Percentiles rank a stretch among this genome's conserved stretches.
These are phyloP conservation scores for Pelagia noctiluca DNA, from an alignment of 30 jellyfish, hydroid and myxozoan species.

Conservation along the genomic window DNA sequence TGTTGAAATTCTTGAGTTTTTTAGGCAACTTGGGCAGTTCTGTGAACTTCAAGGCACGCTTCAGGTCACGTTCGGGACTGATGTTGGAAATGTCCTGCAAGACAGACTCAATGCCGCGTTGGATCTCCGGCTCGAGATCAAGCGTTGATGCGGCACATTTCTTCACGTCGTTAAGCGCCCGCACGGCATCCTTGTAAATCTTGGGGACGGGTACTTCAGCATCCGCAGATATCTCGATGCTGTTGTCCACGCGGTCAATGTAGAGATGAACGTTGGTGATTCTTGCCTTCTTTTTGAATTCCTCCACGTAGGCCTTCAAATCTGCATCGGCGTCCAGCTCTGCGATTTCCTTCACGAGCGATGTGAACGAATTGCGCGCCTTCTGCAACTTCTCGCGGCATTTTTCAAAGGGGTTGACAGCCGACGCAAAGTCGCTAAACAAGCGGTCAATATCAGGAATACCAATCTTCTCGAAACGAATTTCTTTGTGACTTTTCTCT, in stretches of 20 bases:
- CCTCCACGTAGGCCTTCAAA: constrained; percentile 26
- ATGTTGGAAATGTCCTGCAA: constrained; percentile 16
- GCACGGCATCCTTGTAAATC: constrained; percentile 27
- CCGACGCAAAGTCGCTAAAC: constrained; percentile 36
- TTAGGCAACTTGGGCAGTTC: constrained; percentile 31
- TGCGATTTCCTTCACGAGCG: not conserved
- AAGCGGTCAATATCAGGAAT: constrained; percentile 33
- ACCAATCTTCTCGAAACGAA: constrained; percentile 29
- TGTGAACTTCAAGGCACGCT: constrained; percentile 34
- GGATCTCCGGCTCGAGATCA: constrained; percentile 31
- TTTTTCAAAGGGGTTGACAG: constrained; percentile 48
- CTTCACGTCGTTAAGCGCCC: constrained; percentile 20
- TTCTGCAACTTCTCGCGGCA: constrained; percentile 44
- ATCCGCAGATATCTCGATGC: not conserved
- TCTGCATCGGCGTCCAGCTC: constrained; percentile 44
- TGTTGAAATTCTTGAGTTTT: constrained; percentile 44
- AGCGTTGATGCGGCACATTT: constrained; percentile 15
- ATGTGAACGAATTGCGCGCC: constrained; percentile 27
- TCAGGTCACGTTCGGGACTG: constrained; percentile 38
- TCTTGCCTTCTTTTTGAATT: constrained; percentile 37
- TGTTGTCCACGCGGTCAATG: not conserved
- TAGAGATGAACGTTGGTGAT: not conserved
- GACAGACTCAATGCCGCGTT: constrained; percentile 20
- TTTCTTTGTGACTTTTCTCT: constrained; percentile 21
- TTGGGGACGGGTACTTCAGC: constrained; percentile 49